Evolutionary conservation across 1,140 invertebrate genomes (phyloP), one percentile per base, ranked within the genome.

Genomic region (Bicyclus anynana): DNA sequence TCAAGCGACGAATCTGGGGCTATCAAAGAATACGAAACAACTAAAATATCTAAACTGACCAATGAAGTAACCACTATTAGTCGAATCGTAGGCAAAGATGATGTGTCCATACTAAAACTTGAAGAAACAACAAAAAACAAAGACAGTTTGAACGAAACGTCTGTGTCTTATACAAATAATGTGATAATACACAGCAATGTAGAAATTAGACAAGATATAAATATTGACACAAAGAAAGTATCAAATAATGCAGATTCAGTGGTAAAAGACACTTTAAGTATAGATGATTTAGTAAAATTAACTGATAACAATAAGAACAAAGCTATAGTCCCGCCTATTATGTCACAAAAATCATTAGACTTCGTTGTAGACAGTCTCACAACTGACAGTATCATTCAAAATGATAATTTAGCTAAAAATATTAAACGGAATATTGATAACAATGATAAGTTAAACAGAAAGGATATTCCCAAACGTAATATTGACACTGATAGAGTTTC

Each of bases 51-150:
- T 6, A 87, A 85, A 71, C 33, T 85, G 5, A 87, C 82, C 4
- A 85, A 87, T n/a, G 78, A 85, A 63, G 82, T 87, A 0, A 87
- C 81, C 3, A 84, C 79, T 0, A 85, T 84, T 2, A 85, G 82
- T 53, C 65, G 84, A 27, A 64, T 85, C 0, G 79, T 87, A 0
- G 70, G 74, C 0, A 85, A 83, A 59, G 81, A 74, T 17, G 67
- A 74, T 42, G 68, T 72, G 0, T 72, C 69, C 2, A 67, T 72
- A 13, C 59, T 71, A 5, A 63, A 51, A 57, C 64, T 71, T 13
- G 72, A 69, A 46, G 64, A 68, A 26, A 53, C 59, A 6, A 66
- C 54, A 0, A 59, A 51, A 12, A 59, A 65, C 6, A 77, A 71
- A 54, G 74, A 77, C 35, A 63, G 59, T 0, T 21, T 69, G 10